phyloP scores from a whole-genome alignment of 2,113 vertebrate species.

The Pedionomus torquatus region DNA sequence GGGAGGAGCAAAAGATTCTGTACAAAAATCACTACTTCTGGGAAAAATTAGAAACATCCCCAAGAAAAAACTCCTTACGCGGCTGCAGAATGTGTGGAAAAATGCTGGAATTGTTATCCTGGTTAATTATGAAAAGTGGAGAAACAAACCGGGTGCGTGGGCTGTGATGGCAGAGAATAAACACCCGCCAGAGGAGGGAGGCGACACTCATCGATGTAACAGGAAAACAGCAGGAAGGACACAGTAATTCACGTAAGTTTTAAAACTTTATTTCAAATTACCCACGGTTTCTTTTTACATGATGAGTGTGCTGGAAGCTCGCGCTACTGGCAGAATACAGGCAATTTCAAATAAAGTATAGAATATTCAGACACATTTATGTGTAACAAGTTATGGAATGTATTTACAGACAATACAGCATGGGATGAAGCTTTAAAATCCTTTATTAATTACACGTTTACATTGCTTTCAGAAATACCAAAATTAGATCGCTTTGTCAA shows the following conservation, averaged over 20 bases:
- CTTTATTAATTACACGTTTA: slow-evolving; percentile 81
- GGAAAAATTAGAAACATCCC: not conserved
- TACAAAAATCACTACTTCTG: not conserved
- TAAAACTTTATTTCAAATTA: slow-evolving; percentile 78
- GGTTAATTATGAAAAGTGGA: not conserved
- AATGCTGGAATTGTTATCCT: not conserved
- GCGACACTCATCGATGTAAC: not conserved
- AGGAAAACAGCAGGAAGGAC: not conserved
- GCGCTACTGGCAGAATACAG: slow-evolving; percentile 65
- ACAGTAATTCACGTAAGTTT: not conserved
- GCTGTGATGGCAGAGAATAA: not conserved
- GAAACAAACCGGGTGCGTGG: not conserved
- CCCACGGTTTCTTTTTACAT: slow-evolving; percentile 67
- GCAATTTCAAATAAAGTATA: slow-evolving; percentile 75
- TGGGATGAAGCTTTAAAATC: slow-evolving; percentile 70
- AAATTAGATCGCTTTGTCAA: slow-evolving; percentile 66
- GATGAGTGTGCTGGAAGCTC: slow-evolving; percentile 55
- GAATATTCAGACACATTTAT: slow-evolving; percentile 71
- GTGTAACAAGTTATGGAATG: slow-evolving; percentile 73
- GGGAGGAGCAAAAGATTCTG: not conserved
- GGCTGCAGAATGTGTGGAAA: not conserved
- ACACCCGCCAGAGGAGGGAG: not conserved
- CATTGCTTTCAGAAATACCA: slow-evolving; percentile 72
- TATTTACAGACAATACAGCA: slow-evolving; percentile 84
- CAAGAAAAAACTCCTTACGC: not conserved